A percentile compares a stretch with the other conserved stretches of the same genome.
These are phyloP conservation scores for Atrina japonica DNA, from an alignment of 2,888 invertebrate genomes.

Conservation along the genomic window DNA sequence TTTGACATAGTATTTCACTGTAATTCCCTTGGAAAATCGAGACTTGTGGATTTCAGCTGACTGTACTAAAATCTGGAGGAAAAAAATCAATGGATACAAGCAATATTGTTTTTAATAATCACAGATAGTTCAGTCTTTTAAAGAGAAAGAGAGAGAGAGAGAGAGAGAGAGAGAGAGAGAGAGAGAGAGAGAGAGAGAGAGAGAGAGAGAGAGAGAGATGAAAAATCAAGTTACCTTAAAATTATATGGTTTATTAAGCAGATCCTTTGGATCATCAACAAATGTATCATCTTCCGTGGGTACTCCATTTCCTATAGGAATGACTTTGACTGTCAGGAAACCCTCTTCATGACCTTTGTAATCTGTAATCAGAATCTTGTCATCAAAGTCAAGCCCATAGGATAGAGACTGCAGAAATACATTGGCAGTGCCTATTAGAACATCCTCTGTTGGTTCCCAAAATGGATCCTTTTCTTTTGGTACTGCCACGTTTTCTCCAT, in stretches of 20 bases:
- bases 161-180: not conserved
- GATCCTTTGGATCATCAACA: slow-evolving; percentile 78
- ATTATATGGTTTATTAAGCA: slow-evolving; percentile 77
- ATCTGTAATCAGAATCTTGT: slow-evolving; percentile 77
- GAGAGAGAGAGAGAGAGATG: not conserved
- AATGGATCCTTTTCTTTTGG: slow-evolving; percentile 79
- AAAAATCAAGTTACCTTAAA: slow-evolving; percentile 74
- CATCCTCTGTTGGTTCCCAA: slow-evolving; percentile 81
- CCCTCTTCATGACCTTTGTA: slow-evolving; percentile 81
- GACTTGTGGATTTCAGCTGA: slow-evolving; percentile 75
- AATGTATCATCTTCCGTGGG: slow-evolving; percentile 77
- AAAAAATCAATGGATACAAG: slow-evolving; percentile 10
- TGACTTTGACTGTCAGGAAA: slow-evolving; percentile 72
- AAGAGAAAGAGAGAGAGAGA: no score
- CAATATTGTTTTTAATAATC: not conserved
- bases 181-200: not conserved
- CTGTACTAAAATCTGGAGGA: slow-evolving; percentile 69
- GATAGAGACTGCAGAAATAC: slow-evolving; percentile 80
- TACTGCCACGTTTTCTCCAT: slow-evolving; percentile 76
- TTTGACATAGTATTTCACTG: slow-evolving; percentile 75
- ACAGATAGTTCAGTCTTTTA: no score
- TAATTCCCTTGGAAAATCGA: slow-evolving; percentile 76
- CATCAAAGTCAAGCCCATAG: slow-evolving; percentile 80
- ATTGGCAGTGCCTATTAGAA: slow-evolving; percentile 79
- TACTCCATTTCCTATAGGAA: slow-evolving; percentile 75